Conservation (phyloP, 1,140 invertebrate species). For the Drosophila sechellia region DNA sequence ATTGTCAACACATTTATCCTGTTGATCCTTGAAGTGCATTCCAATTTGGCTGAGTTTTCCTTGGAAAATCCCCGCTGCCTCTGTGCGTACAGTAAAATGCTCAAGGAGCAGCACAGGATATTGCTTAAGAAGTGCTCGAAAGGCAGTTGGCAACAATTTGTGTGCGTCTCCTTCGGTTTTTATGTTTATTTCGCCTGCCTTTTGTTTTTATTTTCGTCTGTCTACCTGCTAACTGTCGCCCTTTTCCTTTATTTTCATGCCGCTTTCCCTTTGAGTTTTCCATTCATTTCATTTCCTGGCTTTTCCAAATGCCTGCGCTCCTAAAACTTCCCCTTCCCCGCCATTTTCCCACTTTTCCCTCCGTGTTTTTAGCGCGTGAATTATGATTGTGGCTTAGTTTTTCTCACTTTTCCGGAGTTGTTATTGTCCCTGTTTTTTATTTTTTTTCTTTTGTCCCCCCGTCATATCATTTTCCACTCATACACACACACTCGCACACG, state of each 20-base stretch:
- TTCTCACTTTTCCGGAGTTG: conserved; percentile 52
- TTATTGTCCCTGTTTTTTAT: conserved; percentile 28
- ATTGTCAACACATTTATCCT: conserved; percentile 25
- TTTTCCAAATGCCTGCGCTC: conserved; percentile 45
- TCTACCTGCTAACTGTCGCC: conserved; percentile 45
- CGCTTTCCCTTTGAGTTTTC: conserved; percentile 70
- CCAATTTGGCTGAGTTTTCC: conserved; percentile 50
- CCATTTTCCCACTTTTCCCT: conserved; percentile 7
- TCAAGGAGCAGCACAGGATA: conserved; percentile 36
- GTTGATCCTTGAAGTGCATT: conserved; percentile 52
- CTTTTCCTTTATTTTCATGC: conserved; percentile 10
- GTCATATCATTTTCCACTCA: conserved; percentile 47
- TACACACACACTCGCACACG: conserved; percentile 23
- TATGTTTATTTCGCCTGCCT: conserved; percentile 63
- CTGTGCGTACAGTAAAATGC: conserved; percentile 32
- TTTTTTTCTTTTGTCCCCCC: too few species aligned
- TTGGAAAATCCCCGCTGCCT: conserved; percentile 2
- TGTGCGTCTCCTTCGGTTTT: conserved; percentile 42
- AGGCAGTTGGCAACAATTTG: conserved; percentile 29
- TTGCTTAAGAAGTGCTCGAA: conserved; percentile 41
- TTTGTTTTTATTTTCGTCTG: conserved; percentile 58
- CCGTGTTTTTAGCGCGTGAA: conserved; percentile 67
- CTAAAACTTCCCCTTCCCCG: conserved; percentile 26
- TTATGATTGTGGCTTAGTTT: conserved; percentile 79
- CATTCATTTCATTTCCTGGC: conserved; percentile 71